Conservation (phyloP, 2,797 vertebrate genomes). For the Scolopax bukidnonensis region DNA sequence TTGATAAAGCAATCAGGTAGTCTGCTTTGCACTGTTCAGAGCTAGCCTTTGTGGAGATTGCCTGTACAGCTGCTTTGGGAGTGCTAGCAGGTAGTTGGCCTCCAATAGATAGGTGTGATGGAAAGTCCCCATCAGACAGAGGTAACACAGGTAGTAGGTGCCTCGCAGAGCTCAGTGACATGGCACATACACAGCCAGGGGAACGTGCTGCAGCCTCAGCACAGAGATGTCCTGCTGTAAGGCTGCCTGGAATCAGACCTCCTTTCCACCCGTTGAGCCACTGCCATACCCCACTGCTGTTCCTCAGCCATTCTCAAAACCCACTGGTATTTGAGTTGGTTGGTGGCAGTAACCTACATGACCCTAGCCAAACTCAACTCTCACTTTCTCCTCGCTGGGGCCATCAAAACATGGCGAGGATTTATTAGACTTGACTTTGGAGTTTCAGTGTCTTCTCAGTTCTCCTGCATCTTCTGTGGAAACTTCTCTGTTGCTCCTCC, state of each 20-base stretch:
- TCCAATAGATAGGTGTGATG: background rate
- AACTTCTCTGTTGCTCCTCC: background rate
- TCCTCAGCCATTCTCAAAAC: background rate
- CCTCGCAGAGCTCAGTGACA: accelerated
- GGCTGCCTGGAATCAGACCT: background rate
- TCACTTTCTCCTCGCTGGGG: accelerated
- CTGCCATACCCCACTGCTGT: background rate
- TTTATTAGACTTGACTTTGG: background rate
- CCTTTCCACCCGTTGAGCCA: accelerated
- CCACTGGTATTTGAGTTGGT: background rate
- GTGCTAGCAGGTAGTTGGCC: accelerated
- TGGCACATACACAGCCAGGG: accelerated
- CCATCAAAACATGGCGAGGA: background rate
- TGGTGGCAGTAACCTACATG: background rate
- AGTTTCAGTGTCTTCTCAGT: background rate
- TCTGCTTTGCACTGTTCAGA: background rate
- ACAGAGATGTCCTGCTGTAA: background rate
- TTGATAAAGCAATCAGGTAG: background rate
- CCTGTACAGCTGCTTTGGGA: background rate
- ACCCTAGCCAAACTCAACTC: background rate
- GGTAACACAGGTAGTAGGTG: background rate
- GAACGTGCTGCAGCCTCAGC: background rate
- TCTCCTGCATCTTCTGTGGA: background rate
- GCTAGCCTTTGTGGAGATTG: background rate
- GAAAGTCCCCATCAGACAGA: background rate